Conservation (phyloP, 2,797 vertebrate species). For the Scolopax bukidnonensis region DNA sequence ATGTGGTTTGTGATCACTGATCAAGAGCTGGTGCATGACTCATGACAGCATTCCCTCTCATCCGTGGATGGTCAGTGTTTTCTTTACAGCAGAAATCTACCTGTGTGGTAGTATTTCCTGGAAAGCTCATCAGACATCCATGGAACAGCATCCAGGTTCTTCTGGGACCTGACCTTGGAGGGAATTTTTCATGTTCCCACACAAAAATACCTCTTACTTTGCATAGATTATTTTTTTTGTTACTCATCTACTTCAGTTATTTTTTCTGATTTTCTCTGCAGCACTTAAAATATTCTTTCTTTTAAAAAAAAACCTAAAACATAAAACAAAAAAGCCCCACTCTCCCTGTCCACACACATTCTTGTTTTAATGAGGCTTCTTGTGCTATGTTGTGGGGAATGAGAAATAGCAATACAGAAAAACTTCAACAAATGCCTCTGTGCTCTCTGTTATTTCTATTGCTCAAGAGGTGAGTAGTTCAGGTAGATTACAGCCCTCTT, state of each 20-base stretch:
- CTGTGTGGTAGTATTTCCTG: neutral
- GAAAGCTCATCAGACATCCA: neutral
- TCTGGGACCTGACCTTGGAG: neutral
- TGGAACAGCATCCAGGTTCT: neutral
- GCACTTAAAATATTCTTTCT: neutral
- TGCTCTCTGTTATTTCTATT: slow-evolving; percentile 19
- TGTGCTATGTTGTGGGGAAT: neutral
- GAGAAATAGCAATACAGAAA: neutral
- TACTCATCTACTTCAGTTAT: neutral
- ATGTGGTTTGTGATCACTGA: slow-evolving; percentile 33
- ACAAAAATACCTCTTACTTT: neutral
- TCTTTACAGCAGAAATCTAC: neutral
- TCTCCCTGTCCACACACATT: neutral
- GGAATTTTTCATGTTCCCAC: neutral
- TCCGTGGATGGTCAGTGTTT: neutral
- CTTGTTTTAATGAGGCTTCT: neutral
- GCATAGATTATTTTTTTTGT: neutral
- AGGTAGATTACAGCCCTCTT: slow-evolving; percentile 32
- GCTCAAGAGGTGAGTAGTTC: slow-evolving; percentile 52
- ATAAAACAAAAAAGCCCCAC: fast-evolving
- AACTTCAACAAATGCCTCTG: neutral
- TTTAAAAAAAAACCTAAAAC: neutral
- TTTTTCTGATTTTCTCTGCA: neutral
- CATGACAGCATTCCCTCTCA: neutral
- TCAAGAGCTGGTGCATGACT: slow-evolving; percentile 13